phyloP scores from a whole-genome alignment of 2,797 vertebrate genomes.

The Phaenicophaeus curvirostris region DNA sequence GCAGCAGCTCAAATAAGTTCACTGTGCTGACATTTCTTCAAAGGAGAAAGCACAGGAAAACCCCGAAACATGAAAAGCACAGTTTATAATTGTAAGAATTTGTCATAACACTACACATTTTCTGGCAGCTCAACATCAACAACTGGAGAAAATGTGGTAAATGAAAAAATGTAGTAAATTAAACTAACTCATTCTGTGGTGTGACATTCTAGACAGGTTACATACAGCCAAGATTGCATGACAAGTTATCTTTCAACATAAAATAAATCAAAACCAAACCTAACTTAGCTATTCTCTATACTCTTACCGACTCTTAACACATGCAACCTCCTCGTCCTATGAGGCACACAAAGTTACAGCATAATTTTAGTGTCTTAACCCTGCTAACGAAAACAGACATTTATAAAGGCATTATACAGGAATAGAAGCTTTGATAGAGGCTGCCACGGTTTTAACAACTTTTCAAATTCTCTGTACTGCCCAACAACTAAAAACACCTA shows the following conservation, averaged over 20 bases:
- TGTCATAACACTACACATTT: neutral
- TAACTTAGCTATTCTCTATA: neutral
- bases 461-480: neutral
- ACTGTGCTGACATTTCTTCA: neutral
- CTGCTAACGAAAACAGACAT: neutral
- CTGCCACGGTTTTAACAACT: neutral
- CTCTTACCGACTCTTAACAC: neutral
- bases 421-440: neutral
- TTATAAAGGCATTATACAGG: neutral
- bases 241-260: neutral
- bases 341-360: neutral
- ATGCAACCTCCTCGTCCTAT: neutral
- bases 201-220: neutral
- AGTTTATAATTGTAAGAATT: neutral
- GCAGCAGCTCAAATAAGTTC: neutral
- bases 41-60: neutral
- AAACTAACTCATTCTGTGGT: neutral
- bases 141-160: neutral
- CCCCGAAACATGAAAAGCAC: neutral
- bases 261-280: neutral
- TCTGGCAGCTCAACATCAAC: neutral
- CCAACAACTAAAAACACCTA: neutral
- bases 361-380: neutral
- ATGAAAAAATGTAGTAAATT: neutral
- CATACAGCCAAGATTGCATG: neutral